A percentile compares a stretch with the other conserved stretches of the same genome.
Evolutionary conservation across 2,888 invertebrate species (phyloP).

Genomic region (Limnephilus rhombicus): DNA sequence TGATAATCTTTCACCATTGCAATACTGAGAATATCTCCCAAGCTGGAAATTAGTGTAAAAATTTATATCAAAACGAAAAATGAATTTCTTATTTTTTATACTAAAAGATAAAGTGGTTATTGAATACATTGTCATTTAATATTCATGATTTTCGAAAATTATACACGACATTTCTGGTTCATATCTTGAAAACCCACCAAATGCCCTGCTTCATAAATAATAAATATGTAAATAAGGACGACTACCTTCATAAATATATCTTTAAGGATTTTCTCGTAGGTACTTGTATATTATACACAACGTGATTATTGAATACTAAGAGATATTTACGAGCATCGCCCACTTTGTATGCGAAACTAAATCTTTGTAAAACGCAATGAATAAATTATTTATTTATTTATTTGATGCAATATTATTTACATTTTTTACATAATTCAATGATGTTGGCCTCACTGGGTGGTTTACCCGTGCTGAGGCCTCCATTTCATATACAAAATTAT

Average conservation of each 20-base stretch:
- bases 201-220: neutral
- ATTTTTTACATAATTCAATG: too few species aligned
- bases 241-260: neutral
- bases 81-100: neutral
- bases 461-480: too few species aligned
- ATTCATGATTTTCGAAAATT: neutral
- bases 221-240: neutral
- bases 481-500: too few species aligned
- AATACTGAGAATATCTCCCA: neutral
- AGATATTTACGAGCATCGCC: neutral
- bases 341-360: neutral
- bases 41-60: neutral
- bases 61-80: neutral
- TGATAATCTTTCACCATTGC: neutral
- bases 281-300: neutral
- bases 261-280: neutral
- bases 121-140: neutral
- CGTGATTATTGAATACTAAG: neutral
- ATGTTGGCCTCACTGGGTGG: too few species aligned
- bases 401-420: too few species aligned
- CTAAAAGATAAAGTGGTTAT: neutral
- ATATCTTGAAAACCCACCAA: neutral
- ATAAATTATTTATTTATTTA: too few species aligned
- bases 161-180: neutral
- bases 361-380: neutral